Conservation (phyloP, 2,888 invertebrate species). For the Cephus rjabovi region DNA sequence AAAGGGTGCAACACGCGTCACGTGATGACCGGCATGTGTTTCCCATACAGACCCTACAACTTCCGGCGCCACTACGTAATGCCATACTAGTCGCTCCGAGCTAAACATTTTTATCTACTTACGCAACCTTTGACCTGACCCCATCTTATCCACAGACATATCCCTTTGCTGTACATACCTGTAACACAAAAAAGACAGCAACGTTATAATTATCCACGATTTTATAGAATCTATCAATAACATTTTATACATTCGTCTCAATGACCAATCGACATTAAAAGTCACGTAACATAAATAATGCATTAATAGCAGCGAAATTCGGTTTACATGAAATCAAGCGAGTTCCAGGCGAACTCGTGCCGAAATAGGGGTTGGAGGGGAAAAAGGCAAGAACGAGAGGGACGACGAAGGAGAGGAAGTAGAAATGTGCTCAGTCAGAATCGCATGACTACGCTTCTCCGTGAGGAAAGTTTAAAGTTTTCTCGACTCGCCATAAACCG, state of each 20-base stretch:
- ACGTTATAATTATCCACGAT: too few species aligned
- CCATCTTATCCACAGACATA: neutral
- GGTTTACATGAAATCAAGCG: neutral
- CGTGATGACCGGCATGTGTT: neutral
- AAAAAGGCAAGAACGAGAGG: neutral
- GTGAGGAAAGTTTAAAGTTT: slow-evolving; percentile 41
- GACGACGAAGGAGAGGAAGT: too few species aligned
- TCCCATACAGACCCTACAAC: neutral
- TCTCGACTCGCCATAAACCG: slow-evolving; percentile 36
- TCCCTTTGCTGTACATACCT: neutral
- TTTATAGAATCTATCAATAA: too few species aligned
- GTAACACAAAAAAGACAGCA: neutral
- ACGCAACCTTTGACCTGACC: neutral
- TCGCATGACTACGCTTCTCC: neutral
- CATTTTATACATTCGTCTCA: too few species aligned
- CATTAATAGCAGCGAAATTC: neutral
- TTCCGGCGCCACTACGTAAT: neutral
- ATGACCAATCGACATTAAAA: too few species aligned
- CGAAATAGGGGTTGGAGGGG: neutral
- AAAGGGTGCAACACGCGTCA: neutral
- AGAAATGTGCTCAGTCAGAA: neutral
- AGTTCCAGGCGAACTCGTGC: neutral
- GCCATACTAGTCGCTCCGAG: neutral
- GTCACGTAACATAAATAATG: neutral
- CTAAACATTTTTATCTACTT: neutral